A percentile compares a stretch with the other conserved stretches of the same genome.
Evolutionary conservation across 2,888 invertebrate genomes (phyloP).

Genomic region (Phaonia tiefii): DNA sequence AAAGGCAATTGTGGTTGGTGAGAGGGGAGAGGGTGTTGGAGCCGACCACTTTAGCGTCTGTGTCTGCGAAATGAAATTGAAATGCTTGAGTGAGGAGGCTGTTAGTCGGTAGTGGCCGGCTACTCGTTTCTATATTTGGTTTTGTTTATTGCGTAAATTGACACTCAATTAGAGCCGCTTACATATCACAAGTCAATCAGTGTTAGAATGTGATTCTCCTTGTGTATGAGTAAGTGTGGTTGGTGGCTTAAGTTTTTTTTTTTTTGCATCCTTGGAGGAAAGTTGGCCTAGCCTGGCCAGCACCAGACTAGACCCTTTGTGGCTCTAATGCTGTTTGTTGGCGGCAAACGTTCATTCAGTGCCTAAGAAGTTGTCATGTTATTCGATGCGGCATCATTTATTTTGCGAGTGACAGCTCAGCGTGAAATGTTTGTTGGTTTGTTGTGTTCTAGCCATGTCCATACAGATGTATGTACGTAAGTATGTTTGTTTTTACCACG

Average conservation of each 20-base stretch:
- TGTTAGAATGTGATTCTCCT: conserved; percentile 73
- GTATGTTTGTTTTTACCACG: conserved; percentile 11
- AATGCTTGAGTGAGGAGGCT: conserved; percentile 54
- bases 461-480: neutral
- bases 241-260: conserved; percentile 11
- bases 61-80: conserved; percentile 52
- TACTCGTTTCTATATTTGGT: conserved; percentile 54
- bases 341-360: conserved; percentile 62
- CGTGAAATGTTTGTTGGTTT: conserved; percentile 75
- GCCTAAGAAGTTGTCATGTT: conserved; percentile 66
- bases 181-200: conserved; percentile 79
- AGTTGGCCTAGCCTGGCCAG: conserved; percentile 32
- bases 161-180: conserved; percentile 77
- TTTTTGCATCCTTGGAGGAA: conserved; percentile 19
- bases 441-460: conserved; percentile 22
- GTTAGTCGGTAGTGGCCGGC: conserved; percentile 5
- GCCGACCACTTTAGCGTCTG: conserved; percentile 2
- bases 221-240: conserved; percentile 45
- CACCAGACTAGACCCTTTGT: conserved; percentile 45
- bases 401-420: conserved; percentile 79
- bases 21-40: conserved; percentile 2
- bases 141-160: conserved; percentile 65
- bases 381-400: conserved; percentile 76
- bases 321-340: conserved; percentile 57
- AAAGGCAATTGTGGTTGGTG: conserved; percentile 14